Evolutionary conservation across 2,888 invertebrate species (phyloP).

Genomic region (Orchesella flavescens): DNA sequence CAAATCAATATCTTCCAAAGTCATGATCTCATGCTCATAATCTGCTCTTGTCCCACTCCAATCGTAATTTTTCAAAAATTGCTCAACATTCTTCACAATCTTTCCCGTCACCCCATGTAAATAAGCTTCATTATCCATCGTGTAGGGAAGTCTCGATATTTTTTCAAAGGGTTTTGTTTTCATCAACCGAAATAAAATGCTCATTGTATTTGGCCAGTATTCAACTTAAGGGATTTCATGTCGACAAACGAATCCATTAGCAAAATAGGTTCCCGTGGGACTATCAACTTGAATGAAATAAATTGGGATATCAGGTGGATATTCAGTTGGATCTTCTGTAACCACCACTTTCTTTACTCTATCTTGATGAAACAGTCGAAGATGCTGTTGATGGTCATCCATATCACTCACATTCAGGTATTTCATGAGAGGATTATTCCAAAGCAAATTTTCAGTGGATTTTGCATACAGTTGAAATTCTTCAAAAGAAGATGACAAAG

Average conservation of each 20-base stretch:
- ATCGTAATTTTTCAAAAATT: no score
- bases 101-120: background rate
- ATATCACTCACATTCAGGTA: slow-evolving; percentile 28
- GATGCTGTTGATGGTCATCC: background rate
- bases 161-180: background rate
- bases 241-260: slow-evolving; percentile 59
- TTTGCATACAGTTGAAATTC: slow-evolving; percentile 1
- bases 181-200: slow-evolving; percentile 26
- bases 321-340: slow-evolving; percentile 4
- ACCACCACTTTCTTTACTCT: background rate
- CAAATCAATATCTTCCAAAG: no score
- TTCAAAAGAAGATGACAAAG: background rate
- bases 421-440: slow-evolving; percentile 21
- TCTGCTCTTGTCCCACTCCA: no score
- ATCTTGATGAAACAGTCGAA: background rate
- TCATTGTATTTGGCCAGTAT: slow-evolving; percentile 63
- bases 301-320: slow-evolving; percentile 44
- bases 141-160: background rate
- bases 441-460: slow-evolving; percentile 15
- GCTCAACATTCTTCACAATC: background rate
- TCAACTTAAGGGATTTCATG: slow-evolving; percentile 64
- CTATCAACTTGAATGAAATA: slow-evolving; percentile 63
- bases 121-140: background rate
- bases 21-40: no score
- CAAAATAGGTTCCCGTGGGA: slow-evolving; percentile 63